Conservation (phyloP, 1,140 invertebrate species). For the Plodia interpunctella region DNA sequence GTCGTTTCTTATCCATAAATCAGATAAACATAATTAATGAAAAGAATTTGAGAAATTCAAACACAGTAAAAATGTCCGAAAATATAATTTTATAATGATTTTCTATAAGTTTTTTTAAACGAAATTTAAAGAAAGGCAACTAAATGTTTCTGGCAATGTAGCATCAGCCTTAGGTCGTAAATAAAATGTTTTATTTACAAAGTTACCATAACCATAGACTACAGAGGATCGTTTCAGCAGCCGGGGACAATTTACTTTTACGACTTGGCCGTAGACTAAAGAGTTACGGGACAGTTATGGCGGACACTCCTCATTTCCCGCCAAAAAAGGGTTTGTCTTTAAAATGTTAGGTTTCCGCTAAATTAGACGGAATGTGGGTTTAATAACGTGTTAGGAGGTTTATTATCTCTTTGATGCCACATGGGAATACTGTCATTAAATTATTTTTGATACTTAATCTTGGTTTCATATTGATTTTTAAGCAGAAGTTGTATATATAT, state of each 20-base stretch:
- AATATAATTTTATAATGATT: too few relatives aligned
- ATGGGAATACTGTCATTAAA: background rate
- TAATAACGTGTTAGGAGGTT: constrained; percentile 3
- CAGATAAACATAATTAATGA: too few relatives aligned
- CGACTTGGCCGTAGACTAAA: constrained; percentile 66
- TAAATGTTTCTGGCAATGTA: background rate
- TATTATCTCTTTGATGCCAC: constrained; percentile 8
- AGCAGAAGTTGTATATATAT: too few relatives aligned
- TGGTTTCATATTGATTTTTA: too few relatives aligned
- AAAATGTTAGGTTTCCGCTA: constrained; percentile 25
- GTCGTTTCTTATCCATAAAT: too few relatives aligned
- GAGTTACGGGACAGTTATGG: constrained; percentile 74
- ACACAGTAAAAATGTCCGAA: too few relatives aligned
- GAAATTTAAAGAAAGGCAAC: background rate
- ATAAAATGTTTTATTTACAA: constrained; percentile 50
- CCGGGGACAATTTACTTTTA: constrained; percentile 75
- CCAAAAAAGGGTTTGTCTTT: constrained; percentile 35
- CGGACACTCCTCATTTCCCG: constrained; percentile 51
- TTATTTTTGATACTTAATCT: too few relatives aligned
- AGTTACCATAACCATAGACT: constrained; percentile 29
- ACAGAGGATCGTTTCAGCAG: constrained; percentile 45
- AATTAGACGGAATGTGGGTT: constrained; percentile 21
- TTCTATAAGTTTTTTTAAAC: too few relatives aligned
- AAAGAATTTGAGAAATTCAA: too few relatives aligned
- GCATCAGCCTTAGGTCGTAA: constrained; percentile 14